Base-by-base conservation (phyloP, 1,140 invertebrate genomes). In the Drosophila malerkotliana region DNA sequence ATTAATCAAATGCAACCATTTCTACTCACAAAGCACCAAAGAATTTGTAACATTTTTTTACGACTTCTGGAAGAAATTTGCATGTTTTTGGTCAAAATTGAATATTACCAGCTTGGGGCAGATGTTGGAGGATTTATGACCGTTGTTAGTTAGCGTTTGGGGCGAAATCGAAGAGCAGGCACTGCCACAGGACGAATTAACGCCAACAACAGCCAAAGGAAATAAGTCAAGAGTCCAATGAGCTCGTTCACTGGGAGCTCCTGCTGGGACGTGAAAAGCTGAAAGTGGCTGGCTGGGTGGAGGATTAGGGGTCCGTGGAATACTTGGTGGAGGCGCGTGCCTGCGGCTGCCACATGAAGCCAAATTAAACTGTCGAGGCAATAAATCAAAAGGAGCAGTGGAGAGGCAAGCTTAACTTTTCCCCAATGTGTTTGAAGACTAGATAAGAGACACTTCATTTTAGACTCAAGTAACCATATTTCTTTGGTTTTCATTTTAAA, bases 361-460 rank as follows among this genome's bases (percentile, higher is more conserved):
- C 63, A 80, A 80, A 84, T 85, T 85, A 77, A 85, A 83, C 76
- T 79, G 72, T 72, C 67, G 71, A 51, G 60, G 68, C 81, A 73
- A 85, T 84, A 85, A 84, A 84, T 84, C 81, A 84, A 85, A 77
- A 69, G 67, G 61, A 61, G 84, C 60, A 21, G 28, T 34, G 45
- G 26, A 56, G 51, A 32, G 37, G 24, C 10, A 14, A 10, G 6
- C 7, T 66, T 60, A 41, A 47, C 45, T 52, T 59, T 45, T 14
- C 12, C 49, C 26, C 15, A 48, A 26, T 68, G 51, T 12, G 49
- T 26, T 52, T 34, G 45, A 28, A 9, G 26, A 32, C 18, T 52
- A 51, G 71, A 64, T 66, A 45, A 24, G 39, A 24, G 15, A 9
- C 24, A n/a, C 15, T 15, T 21, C 26, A 54, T 24, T 15, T 10